Base-by-base conservation (phyloP, 2,888 invertebrate species). In the Noctua janthe region DNA sequence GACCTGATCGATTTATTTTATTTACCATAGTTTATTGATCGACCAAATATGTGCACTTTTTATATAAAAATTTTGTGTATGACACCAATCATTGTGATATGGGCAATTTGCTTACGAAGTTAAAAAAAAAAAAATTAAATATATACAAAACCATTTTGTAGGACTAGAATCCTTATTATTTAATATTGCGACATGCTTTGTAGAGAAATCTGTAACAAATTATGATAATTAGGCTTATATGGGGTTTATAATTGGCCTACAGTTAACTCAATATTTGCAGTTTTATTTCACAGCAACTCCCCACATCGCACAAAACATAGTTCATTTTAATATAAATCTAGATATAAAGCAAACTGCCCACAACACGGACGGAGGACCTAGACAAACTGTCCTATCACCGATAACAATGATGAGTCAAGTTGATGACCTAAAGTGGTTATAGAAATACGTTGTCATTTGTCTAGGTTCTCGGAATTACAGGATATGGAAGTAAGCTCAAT, bases 401-500 rank as follows among this genome's bases (percentile, higher is more conserved):
- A 43, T 17, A 29, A 47, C 47, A 29, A 69, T 15, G 15, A 47
- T 17, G n/a, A 15, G 1, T 69, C n/a, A n/a, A 13, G 11, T 35
- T 66, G 39, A 20, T 66, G 66, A 66, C 15, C 69, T 47, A n/a
- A 47, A 47, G 4, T n/a, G 15, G 43, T 43, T 0, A 43, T 43
- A 69, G 17, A 29, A 47, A 47, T 69, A 49, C 47, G n/a, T 69
- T 64, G 17, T 20, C 64, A 17, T 66, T 66, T 47, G 10, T 47
- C 69, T 47, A 69, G n/a, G 17, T n/a, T 17, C 69, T 49, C 69
- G 17, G 8, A 47, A 74, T 72, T 70, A 75, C 71, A 71, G 84
- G 90, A 88, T 88, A 88, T 87, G 89, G 81, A 82, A 88, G 75
- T 84, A 89, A 88, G 88, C 85, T 90, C 90, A 84, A 86, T 80